Percentiles rank a stretch among this genome's conserved stretches.
Evolutionary conservation across 1,140 invertebrate genomes (phyloP).

Genomic region (Cotesia typhae): DNA sequence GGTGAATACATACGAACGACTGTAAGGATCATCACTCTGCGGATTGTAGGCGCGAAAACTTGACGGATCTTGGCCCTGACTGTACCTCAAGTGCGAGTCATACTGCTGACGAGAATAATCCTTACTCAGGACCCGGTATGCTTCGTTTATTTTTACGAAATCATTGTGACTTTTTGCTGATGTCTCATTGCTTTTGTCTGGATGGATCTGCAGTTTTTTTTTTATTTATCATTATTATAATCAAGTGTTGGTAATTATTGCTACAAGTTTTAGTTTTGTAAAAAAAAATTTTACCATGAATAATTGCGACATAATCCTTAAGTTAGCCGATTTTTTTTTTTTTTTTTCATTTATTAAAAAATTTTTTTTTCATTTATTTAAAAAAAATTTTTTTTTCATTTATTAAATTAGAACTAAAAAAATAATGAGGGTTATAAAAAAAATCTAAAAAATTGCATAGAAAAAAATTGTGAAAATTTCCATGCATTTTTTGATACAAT

Average conservation of each 20-base stretch:
- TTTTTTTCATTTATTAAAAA: too few species aligned
- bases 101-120: conserved; percentile 37
- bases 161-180: conserved; percentile 56
- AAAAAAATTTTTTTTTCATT: too few species aligned
- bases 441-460: too few species aligned
- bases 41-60: neutral
- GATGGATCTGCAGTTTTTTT: conserved; percentile 59
- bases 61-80: neutral
- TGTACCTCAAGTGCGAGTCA: conserved; percentile 43
- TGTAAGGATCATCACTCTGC: neutral
- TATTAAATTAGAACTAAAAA: too few species aligned
- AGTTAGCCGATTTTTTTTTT: too few species aligned
- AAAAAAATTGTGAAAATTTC: too few species aligned
- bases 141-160: conserved; percentile 67
- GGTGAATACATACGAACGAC: neutral
- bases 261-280: too few species aligned
- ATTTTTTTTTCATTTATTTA: too few species aligned
- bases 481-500: too few species aligned
- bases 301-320: too few species aligned
- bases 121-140: conserved; percentile 65
- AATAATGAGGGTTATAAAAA: neutral
- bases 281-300: too few species aligned
- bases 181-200: conserved; percentile 59
- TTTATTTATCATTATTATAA: neutral
- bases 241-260: too few species aligned